Percentiles rank a stretch among this genome's conserved stretches.
Conservation (phyloP, 1,140 invertebrate genomes). For the Leptinotarsa texana region DNA sequence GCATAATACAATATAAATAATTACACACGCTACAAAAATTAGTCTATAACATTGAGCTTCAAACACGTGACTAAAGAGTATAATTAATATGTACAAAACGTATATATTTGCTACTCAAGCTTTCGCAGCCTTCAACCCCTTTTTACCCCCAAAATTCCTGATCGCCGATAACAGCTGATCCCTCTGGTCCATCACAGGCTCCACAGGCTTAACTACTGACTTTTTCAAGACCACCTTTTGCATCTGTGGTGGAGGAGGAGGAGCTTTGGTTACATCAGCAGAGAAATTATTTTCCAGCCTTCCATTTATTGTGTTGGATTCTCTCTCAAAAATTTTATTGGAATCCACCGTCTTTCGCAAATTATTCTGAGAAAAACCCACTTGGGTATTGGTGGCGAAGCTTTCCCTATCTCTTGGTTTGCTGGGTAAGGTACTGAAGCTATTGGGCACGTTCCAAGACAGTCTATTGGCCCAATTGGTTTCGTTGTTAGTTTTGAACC, state of each 20-base stretch:
- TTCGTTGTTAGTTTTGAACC: conserved; percentile 40
- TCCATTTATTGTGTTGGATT: neutral
- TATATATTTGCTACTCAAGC: conserved; percentile 25
- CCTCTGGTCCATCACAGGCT: conserved; percentile 60
- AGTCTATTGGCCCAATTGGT: conserved; percentile 31
- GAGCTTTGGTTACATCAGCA: conserved; percentile 23
- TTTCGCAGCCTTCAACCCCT: conserved; percentile 61
- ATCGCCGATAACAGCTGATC: conserved; percentile 74
- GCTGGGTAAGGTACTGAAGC: conserved; percentile 9
- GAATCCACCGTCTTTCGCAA: conserved; percentile 45
- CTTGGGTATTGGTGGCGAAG: conserved; percentile 39
- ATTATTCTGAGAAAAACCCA: conserved; percentile 47
- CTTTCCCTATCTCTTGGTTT: conserved; percentile 36
- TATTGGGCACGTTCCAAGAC: conserved; percentile 39
- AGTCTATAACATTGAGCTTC: conserved; percentile 40
- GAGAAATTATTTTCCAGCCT: neutral
- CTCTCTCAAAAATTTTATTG: conserved; percentile 32
- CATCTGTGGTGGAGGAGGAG: conserved; percentile 57
- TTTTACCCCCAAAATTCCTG: conserved; percentile 67
- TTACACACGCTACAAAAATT: conserved; percentile 14
- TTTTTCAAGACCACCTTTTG: conserved; percentile 58
- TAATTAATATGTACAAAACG: conserved; percentile 33
- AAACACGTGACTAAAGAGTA: conserved; percentile 40
- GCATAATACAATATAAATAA: conserved; percentile 18
- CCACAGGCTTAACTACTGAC: conserved; percentile 24